Evolutionary conservation across 2,888 invertebrate genomes (phyloP).

Genomic region (Rhaphigaster nebulosa): DNA sequence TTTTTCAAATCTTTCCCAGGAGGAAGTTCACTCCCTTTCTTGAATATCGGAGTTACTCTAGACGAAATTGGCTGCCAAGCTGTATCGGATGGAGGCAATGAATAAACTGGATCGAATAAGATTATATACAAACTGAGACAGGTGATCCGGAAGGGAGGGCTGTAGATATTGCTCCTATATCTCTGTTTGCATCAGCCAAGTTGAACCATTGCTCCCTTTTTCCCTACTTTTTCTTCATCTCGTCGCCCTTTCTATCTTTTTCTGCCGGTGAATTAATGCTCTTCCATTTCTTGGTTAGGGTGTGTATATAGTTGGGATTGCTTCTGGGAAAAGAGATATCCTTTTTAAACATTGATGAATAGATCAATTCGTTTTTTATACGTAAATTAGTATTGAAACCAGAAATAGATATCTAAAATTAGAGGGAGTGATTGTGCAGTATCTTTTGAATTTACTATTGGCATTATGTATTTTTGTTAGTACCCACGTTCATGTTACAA

Average conservation of each 20-base stretch:
- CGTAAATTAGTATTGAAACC: too few species aligned
- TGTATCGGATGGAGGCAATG: constrained; percentile 20
- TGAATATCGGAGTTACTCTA: background rate
- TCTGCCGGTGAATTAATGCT: background rate
- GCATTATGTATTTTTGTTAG: too few species aligned
- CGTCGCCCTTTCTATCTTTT: background rate
- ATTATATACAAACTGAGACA: constrained; percentile 31
- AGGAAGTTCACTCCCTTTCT: background rate
- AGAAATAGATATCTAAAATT: too few species aligned
- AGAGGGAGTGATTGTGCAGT: too few species aligned
- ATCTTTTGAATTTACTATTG: too few species aligned
- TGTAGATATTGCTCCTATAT: background rate
- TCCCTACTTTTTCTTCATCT: constrained; percentile 11
- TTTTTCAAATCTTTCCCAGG: background rate
- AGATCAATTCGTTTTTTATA: too few species aligned
- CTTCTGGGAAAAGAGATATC: too few species aligned
- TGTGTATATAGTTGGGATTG: background rate
- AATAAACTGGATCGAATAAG: constrained; percentile 19
- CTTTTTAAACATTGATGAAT: too few species aligned
- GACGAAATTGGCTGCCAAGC: constrained; percentile 21
- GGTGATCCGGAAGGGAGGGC: background rate
- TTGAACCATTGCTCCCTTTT: background rate
- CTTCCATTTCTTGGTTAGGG: background rate
- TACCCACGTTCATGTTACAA: too few species aligned
- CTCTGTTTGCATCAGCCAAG: background rate